Conservation (phyloP, 2,797 vertebrate genomes). For the Sparus aurata region DNA sequence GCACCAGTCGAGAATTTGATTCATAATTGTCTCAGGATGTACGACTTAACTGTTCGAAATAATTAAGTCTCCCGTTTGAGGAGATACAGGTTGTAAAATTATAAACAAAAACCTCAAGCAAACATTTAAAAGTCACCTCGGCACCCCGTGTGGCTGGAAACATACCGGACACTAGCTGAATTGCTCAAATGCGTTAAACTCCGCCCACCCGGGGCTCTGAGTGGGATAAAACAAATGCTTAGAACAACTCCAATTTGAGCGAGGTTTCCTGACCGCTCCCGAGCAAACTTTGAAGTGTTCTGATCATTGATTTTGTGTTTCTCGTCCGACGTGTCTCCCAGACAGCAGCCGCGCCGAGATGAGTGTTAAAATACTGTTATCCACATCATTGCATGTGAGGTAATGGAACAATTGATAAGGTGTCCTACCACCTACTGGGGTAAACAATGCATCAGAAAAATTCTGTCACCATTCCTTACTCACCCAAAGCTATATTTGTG, state of each 20-base stretch:
- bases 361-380: constrained; percentile 78
- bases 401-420: constrained; percentile 76
- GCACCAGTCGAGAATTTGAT: not conserved
- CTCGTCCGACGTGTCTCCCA: constrained; percentile 50
- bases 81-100: not conserved
- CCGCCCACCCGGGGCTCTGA: constrained; percentile 22
- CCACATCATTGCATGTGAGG: constrained; percentile 73
- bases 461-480: constrained; percentile 54
- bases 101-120: constrained; percentile 14
- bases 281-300: constrained; percentile 71
- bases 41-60: not conserved
- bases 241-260: constrained; percentile 54
- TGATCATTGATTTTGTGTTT: constrained; percentile 67
- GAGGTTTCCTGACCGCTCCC: constrained; percentile 53
- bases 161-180: not conserved
- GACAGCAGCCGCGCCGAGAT: constrained; percentile 56
- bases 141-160: not conserved
- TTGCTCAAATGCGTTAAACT: constrained; percentile 32
- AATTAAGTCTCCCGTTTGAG: constrained; percentile 7
- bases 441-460: constrained; percentile 66
- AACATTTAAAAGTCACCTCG: constrained; percentile 16
- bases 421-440: constrained; percentile 35
- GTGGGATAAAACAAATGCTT: constrained; percentile 52
- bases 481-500: constrained; percentile 61
- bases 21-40: not conserved